A percentile compares a stretch with the other conserved stretches of the same genome.
Conservation (phyloP, 2,113 vertebrate genomes). For the Laticauda laticaudata region DNA sequence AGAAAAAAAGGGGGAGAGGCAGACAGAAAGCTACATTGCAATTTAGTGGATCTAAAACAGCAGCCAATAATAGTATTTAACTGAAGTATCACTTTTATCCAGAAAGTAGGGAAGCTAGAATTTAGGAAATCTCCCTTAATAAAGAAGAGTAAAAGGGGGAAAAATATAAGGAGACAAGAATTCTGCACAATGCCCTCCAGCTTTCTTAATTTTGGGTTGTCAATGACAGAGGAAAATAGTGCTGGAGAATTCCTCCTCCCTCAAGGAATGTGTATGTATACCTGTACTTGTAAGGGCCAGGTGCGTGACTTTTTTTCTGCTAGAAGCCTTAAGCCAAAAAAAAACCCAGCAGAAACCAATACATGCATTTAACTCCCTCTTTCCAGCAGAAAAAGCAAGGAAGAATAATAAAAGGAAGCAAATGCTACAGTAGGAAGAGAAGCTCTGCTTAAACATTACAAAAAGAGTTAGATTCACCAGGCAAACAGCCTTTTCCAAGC, state of each 20-base stretch:
- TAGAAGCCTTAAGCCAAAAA: not conserved
- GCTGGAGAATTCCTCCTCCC: not conserved
- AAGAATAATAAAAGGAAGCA: not conserved
- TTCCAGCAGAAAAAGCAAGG: not conserved
- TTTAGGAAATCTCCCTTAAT: not conserved
- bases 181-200: not conserved
- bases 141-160: not conserved
- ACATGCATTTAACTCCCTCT: not conserved
- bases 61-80: not conserved
- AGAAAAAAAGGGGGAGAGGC: not conserved
- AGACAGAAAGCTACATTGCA: not conserved
- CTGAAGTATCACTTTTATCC: not conserved
- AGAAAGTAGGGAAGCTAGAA: not conserved
- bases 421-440: not conserved
- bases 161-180: not conserved
- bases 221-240: not conserved
- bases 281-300: not conserved
- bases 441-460: not conserved
- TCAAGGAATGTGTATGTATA: not conserved
- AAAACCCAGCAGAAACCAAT: not conserved
- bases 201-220: not conserved
- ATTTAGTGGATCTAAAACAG: not conserved
- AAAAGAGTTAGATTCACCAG: not conserved
- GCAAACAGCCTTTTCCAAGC: not conserved
- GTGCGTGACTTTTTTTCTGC: not conserved